Percentiles rank a stretch among this genome's conserved stretches.
Evolutionary conservation across 2,888 invertebrate genomes (phyloP).

Genomic region (Napeogenes inachia): DNA sequence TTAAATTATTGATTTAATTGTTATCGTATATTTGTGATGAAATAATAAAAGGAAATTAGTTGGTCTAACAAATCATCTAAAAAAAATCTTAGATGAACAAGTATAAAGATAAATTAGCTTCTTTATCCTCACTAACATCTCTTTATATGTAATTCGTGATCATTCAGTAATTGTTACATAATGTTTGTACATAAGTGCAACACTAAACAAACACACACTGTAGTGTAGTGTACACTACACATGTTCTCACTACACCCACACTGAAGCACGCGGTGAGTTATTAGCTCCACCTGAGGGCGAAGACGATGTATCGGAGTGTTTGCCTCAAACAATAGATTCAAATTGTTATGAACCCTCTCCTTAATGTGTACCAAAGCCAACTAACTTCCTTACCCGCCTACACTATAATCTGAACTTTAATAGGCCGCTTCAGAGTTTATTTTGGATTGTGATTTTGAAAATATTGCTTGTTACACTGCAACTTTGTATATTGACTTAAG

Average conservation of each 20-base stretch:
- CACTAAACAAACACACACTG: neutral
- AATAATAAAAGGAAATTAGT: too few relatives aligned
- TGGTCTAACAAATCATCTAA: too few relatives aligned
- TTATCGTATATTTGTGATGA: too few relatives aligned
- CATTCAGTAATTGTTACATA: too few relatives aligned
- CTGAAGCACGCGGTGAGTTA: slow-evolving; percentile 39
- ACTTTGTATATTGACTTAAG: slow-evolving; percentile 32
- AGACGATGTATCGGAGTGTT: slow-evolving; percentile 45
- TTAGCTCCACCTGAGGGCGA: slow-evolving; percentile 68
- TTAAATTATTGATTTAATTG: too few relatives aligned
- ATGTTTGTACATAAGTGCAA: too few relatives aligned
- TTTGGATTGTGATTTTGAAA: neutral
- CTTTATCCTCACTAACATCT: too few relatives aligned
- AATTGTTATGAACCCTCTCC: slow-evolving; percentile 52
- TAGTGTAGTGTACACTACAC: neutral
- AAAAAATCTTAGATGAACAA: too few relatives aligned
- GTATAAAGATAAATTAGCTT: too few relatives aligned
- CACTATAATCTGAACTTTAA: slow-evolving; percentile 10
- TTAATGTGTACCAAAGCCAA: slow-evolving; percentile 25
- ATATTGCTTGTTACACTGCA: slow-evolving; percentile 23
- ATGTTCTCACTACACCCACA: neutral
- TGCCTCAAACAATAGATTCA: slow-evolving; percentile 62
- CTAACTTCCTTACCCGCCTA: slow-evolving; percentile 9
- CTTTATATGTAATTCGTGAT: too few relatives aligned
- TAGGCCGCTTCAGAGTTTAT: neutral